Conservation (phyloP, 2,888 invertebrate species). For the Lacanobia wlatinum region DNA sequence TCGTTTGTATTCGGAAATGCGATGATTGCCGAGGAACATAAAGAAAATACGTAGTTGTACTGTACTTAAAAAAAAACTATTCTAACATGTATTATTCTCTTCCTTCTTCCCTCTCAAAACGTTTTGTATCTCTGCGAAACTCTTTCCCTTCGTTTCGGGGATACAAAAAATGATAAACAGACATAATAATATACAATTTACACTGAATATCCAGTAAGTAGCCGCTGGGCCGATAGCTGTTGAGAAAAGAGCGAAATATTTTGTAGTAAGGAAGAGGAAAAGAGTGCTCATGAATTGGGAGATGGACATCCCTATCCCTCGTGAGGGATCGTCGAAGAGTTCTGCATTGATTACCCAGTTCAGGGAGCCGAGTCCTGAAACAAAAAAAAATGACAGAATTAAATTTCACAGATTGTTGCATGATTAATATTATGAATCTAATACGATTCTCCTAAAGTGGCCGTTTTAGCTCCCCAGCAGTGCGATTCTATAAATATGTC, state of each 20-base stretch:
- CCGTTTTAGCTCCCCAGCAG: no score
- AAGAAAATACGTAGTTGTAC: no score
- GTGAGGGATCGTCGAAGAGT: conserved; percentile 75
- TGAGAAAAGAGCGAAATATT: conserved; percentile 74
- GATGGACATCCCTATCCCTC: conserved; percentile 43
- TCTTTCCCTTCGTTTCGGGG: conserved; percentile 82
- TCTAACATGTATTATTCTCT: conserved; percentile 5
- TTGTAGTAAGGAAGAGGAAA: conserved; percentile 63
- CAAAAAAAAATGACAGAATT: no score
- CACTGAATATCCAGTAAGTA: conserved; percentile 76
- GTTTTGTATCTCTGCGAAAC: conserved; percentile 78
- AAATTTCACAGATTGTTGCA: no score
- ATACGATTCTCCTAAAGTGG: no score
- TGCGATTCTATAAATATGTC: no score
- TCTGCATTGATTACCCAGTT: conserved; percentile 76
- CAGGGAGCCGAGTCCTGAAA: conserved; percentile 80
- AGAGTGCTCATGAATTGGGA: conserved; percentile 15
- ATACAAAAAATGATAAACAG: conserved; percentile 73
- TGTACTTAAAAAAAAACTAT: no score
- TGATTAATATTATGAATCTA: no score
- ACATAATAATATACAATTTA: conserved; percentile 68
- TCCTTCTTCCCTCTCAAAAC: conserved; percentile 28
- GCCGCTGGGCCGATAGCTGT: conserved; percentile 71
- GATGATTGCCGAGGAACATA: no score
- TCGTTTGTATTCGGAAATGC: no score